These are phyloP conservation scores for Ennomos quercinarius DNA, from an alignment of 2,888 invertebrate species.

Conservation along the genomic window DNA sequence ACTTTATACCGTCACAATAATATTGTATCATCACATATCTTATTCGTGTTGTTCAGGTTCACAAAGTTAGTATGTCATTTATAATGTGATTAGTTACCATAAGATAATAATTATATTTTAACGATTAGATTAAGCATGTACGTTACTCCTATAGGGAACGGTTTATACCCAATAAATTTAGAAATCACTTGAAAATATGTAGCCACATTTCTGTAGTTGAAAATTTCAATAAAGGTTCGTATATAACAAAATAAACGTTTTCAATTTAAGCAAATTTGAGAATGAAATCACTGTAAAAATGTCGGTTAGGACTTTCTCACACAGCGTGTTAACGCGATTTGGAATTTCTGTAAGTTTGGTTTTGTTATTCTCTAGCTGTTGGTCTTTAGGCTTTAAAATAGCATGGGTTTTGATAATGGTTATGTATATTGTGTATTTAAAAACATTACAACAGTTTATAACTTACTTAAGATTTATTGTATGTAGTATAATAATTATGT, in stretches of 20 bases:
- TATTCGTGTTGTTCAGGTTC: conserved; percentile 46
- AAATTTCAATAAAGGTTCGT: conserved; percentile 63
- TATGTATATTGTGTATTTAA: conserved; percentile 10
- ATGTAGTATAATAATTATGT: conserved; percentile 44
- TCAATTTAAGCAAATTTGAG: conserved; percentile 77
- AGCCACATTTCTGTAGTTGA: conserved; percentile 59
- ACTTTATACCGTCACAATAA: conserved; percentile 19
- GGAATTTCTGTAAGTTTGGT: conserved; percentile 39
- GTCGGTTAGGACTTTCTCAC: conserved; percentile 66
- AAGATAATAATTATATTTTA: conserved; percentile 35
- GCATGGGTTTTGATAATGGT: conserved; percentile 54
- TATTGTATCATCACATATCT: conserved; percentile 58
- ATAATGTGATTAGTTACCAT: conserved; percentile 45
- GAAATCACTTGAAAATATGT: conserved; percentile 69
- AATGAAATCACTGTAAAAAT: conserved; percentile 76
- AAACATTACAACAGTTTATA: conserved; percentile 1
- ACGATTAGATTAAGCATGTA: conserved; percentile 50
- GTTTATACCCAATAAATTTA: conserved; percentile 84
- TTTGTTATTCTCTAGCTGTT: conserved; percentile 74
- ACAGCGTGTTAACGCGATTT: conserved; percentile 61
- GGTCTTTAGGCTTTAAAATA: conserved; percentile 76
- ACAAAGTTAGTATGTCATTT: conserved; percentile 42
- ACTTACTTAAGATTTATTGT: conserved; percentile 23
- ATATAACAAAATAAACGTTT: conserved; percentile 60
- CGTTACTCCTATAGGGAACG: conserved; percentile 69